A percentile compares a stretch with the other conserved stretches of the same genome.
Evolutionary conservation across 2,888 invertebrate genomes (phyloP).

Genomic region (Strigamia crassipes): DNA sequence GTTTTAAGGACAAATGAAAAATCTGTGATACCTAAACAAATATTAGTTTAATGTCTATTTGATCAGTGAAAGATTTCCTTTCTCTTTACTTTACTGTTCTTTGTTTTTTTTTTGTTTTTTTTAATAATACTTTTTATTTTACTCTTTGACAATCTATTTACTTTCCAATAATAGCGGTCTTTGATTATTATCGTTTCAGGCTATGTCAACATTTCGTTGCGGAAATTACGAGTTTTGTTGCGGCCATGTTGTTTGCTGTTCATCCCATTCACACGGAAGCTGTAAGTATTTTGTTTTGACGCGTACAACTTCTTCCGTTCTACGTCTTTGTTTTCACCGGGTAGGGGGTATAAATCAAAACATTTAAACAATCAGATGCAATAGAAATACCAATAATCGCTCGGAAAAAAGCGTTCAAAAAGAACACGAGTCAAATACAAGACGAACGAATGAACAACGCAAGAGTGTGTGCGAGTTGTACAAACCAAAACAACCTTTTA

Average conservation of each 20-base stretch:
- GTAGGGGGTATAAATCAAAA: too few species aligned
- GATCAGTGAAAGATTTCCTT: background rate
- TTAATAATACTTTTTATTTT: background rate
- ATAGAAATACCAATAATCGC: too few species aligned
- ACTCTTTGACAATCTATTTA: background rate
- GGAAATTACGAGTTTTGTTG: constrained; percentile 83
- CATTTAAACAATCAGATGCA: too few species aligned
- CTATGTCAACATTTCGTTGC: constrained; percentile 67
- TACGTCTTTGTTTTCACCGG: too few species aligned
- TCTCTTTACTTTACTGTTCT: background rate
- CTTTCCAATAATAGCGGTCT: too few species aligned
- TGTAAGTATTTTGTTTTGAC: constrained; percentile 78
- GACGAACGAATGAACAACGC: too few species aligned
- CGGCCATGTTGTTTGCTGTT: constrained; percentile 89
- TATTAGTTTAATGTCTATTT: constrained; percentile 19
- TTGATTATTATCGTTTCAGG: constrained; percentile 5
- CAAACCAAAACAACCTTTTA: too few species aligned
- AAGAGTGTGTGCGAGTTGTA: too few species aligned
- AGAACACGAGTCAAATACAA: too few species aligned
- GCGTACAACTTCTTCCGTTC: too few species aligned
- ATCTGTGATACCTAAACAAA: background rate
- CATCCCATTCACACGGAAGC: constrained; percentile 98
- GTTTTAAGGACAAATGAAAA: constrained; percentile 19
- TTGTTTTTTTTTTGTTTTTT: too few species aligned
- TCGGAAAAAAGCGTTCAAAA: too few species aligned